phyloP scores from a whole-genome alignment of 2,888 invertebrate species.

The Poecilus cupreus region DNA sequence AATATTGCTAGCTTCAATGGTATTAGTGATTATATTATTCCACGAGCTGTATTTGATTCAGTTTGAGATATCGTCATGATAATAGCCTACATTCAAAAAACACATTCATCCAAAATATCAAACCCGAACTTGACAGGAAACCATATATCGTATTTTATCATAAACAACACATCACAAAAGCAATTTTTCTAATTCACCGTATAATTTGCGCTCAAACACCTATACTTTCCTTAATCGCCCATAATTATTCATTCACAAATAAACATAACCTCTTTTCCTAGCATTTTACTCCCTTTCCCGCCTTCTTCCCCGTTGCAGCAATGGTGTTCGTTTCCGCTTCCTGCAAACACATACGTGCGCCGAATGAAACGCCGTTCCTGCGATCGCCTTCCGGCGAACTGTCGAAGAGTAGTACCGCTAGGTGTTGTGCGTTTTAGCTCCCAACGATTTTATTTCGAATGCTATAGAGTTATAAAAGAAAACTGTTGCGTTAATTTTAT shows the following conservation, averaged over 20 bases:
- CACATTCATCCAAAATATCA: background rate
- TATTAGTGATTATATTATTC: too few species aligned
- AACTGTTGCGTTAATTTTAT: too few species aligned
- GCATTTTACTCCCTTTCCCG: background rate
- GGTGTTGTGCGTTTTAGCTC: background rate
- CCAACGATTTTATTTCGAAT: too few species aligned
- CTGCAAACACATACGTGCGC: conserved; percentile 48
- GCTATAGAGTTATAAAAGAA: too few species aligned
- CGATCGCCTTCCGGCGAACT: background rate
- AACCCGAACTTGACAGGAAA: conserved; percentile 5
- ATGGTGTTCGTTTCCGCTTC: conserved; percentile 41
- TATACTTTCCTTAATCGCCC: conserved; percentile 21
- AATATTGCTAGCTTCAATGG: too few species aligned
- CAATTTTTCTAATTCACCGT: conserved; percentile 24
- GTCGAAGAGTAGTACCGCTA: background rate
- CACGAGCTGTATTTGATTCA: background rate
- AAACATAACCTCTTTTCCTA: background rate
- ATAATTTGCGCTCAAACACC: conserved; percentile 22
- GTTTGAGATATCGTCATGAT: background rate
- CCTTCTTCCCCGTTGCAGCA: background rate
- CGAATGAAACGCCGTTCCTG: conserved; percentile 35
- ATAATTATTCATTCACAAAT: conserved; percentile 20
- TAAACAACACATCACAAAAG: conserved; percentile 22
- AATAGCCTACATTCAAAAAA: background rate
- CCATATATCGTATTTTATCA: conserved; percentile 30